Evolutionary conservation across 1,140 invertebrate genomes (phyloP), one percentile per base, ranked within the genome.

Genomic region (Trachymyrmex septentrionalis): DNA sequence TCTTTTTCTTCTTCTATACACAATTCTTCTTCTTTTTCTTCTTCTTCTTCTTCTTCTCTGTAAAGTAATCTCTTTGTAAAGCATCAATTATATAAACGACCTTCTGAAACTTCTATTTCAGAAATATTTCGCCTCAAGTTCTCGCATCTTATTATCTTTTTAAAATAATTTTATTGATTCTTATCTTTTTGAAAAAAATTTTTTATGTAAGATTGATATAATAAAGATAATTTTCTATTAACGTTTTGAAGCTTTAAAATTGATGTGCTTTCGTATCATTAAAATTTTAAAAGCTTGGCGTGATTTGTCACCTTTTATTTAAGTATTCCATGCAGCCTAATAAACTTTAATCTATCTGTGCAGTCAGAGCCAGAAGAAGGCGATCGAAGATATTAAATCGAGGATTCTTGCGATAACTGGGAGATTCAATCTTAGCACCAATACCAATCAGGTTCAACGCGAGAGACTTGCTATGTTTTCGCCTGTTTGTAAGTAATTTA

Each of bases 281-380:
- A 14, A 19, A 21, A 7, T 14, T 7, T 30, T 19, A 12, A 64
- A 27, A 27, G 82, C 30, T 85, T 85, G 14, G 61, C 50, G 30
- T 66, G 69, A 9, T 14, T 12, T 27, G 44, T 76, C 19, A n/a
- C 30, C 9, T 77, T 85, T 85, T 7, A 85, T 63, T 53, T 50
- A 63, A 5, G 14, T 44, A 16, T 48, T 78, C 2, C 38, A 34
- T n/a, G 24, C 34, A 30, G 6, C 4, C 30, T 86, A 57, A 75
- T 30, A n/a, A 90, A 34, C 5, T 64, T 86, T 90, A 38, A 87
- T 92, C 86, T 88, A 1, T 84, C n/a, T 94, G 88, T 92, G 66
- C 91, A 95, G 95, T 63, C 94, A 95, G 89, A 90, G 93, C 59
- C 93, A 95, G 73, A 95, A 94, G 73, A 95, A 94, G 75, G 94